Evolutionary conservation across 2,113 vertebrate genomes (phyloP), one percentile per base, ranked within the genome.

Genomic region (Tonatia bakeri): DNA sequence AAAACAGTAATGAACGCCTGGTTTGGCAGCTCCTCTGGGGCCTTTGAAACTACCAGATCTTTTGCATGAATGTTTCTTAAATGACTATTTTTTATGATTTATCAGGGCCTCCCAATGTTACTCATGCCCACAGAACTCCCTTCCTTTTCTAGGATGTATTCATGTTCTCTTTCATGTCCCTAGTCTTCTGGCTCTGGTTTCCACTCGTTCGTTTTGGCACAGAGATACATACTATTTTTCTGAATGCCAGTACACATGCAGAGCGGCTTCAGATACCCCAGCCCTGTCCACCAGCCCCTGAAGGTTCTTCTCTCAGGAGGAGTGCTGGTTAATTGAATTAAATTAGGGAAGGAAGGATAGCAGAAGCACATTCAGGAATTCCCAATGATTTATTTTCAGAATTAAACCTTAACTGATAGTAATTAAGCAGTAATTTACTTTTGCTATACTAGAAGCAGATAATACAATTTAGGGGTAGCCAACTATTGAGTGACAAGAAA

Each of bases 341-440:
- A 33, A 69, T 40, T 76, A 81, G 28, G 7, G 26, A 86, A 16
- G 36, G 28, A 79, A 81, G 11, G 61, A 56, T 7, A 83, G 22
- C 7, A 43, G 40, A 24, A 94, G 93, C 70, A 15, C 33, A 38
- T 93, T 91, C 5, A 73, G 50, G 12, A 36, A 67, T 91, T 69
- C 38, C 61, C 43, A 45, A 9, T 40, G 24, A 47, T 72, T 59
- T 93, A 56, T 45, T 90, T 92, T 67, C 45, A 70, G 54, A 94
- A 59, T 28, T 83, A 31, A 64, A 87, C 69, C 95, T 94, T 79
- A 96, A 88, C 50, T 69, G 82, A 38, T 20, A 80, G 43, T 83
- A 67, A 92, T 88, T 70, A 82, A 33, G 33, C 40, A 86, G 15
- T 82, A 89, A 61, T 87, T 91, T 45, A 80, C 56, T 50, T 69